These are phyloP conservation scores for Homalodisca vitripennis DNA, from an alignment of 1,140 invertebrate genomes.

Conservation along the genomic window DNA sequence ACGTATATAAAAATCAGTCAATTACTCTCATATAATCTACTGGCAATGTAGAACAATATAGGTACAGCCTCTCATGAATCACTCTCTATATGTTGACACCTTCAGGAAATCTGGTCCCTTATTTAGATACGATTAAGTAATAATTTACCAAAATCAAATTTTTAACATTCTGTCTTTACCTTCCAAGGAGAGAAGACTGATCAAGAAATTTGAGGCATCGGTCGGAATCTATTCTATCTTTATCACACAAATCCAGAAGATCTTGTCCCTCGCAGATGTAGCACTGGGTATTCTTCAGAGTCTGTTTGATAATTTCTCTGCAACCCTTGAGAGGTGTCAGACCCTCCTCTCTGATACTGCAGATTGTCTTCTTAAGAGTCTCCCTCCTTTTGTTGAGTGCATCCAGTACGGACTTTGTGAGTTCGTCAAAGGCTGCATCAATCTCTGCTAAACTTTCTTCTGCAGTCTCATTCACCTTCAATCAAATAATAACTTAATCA, in stretches of 20 bases:
- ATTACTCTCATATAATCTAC: neutral
- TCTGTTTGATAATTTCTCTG: slow-evolving; percentile 32
- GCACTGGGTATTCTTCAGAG: slow-evolving; percentile 28
- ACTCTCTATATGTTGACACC: neutral
- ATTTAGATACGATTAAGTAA: neutral
- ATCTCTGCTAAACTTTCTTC: slow-evolving; percentile 32
- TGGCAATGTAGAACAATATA: neutral
- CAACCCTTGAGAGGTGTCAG: slow-evolving; percentile 34
- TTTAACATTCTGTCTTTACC: slow-evolving; percentile 23
- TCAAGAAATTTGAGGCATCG: slow-evolving; percentile 27
- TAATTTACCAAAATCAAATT: neutral
- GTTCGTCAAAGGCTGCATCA: slow-evolving; percentile 33
- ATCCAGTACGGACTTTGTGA: slow-evolving; percentile 29
- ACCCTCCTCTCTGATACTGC: slow-evolving; percentile 33
- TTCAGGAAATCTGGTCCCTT: neutral
- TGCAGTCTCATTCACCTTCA: slow-evolving; percentile 28
- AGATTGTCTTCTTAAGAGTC: slow-evolving; percentile 30
- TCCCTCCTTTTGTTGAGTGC: slow-evolving; percentile 33
- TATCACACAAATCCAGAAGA: slow-evolving; percentile 19
- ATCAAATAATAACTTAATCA: neutral
- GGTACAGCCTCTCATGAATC: neutral
- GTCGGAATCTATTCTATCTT: neutral
- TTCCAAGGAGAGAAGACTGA: slow-evolving; percentile 35
- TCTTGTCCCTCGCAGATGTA: slow-evolving; percentile 36
- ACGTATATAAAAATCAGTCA: neutral